phyloP scores from a whole-genome alignment of 2,888 invertebrate species.

The Acheta domesticus region DNA sequence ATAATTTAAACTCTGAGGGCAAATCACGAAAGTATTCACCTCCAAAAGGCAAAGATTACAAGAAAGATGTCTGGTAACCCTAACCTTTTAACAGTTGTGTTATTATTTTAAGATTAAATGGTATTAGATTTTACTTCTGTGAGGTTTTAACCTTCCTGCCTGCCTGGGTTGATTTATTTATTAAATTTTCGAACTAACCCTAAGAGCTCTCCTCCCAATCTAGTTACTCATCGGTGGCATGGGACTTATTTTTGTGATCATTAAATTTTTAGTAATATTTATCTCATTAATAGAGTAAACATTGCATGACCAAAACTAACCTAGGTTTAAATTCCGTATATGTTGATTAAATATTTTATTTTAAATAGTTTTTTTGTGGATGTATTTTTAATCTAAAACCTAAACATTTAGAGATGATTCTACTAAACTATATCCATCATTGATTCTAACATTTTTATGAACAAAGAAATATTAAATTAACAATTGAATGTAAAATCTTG shows the following conservation, averaged over 20 bases:
- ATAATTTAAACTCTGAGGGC: too few relatives aligned
- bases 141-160: constrained; percentile 35
- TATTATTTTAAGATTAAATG: too few relatives aligned
- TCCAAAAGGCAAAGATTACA: too few relatives aligned
- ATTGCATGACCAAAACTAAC: constrained; percentile 32
- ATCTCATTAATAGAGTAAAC: constrained; percentile 21
- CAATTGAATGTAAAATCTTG: neutral
- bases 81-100: too few relatives aligned
- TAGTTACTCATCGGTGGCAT: constrained; percentile 35
- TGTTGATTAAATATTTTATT: constrained; percentile 27
- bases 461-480: neutral
- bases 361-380: constrained; percentile 20
- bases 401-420: neutral
- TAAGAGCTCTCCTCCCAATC: constrained; percentile 28
- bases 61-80: too few relatives aligned
- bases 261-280: constrained; percentile 24
- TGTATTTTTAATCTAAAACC: neutral
- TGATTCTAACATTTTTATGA: neutral
- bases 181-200: constrained; percentile 28
- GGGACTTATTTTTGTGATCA: constrained; percentile 32
- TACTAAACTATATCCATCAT: neutral
- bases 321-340: constrained; percentile 29
- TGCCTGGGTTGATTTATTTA: constrained; percentile 33
- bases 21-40: too few relatives aligned
- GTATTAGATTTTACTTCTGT: constrained; percentile 18